Base-by-base conservation (phyloP, 2,888 invertebrate genomes). In the Cosmia pyralina region DNA sequence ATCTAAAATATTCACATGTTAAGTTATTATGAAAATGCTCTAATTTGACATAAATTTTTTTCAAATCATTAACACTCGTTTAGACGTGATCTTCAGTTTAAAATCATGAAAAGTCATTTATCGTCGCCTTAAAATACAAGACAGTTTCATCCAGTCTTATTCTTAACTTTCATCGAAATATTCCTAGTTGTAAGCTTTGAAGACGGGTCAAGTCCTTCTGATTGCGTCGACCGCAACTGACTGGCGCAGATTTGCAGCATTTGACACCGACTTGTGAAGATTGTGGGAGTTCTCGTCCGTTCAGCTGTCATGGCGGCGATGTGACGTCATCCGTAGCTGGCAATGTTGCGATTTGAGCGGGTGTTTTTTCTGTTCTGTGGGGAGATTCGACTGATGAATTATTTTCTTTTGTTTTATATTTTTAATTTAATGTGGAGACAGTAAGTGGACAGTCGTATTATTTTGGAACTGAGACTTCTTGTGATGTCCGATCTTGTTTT, bases 181-280 rank as follows among this genome's bases (percentile, higher is more conserved):
- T 60, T 44, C 15, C n/a, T 17, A 65, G 57, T 34, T 59, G 11
- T 44, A 15, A 22, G 48, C 44, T 75, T 67, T 58, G 34, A 2
- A 69, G 52, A 59, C 28, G 17, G 69, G 69, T 64, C 34, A 60
- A 76, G 46, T 77, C 64, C 64, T 63, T 50, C 8, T 55, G 64
- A 76, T 70, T 55, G 53, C 13, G 11, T 44, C 22, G 41, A 65
- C 64, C 70, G 55, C 59, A 64, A 19, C 22, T 13, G 53, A 53
- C 59, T 55, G 22, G 34, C 53, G 19, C 28, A 28, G 28, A 28
- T 28, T n/a, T 70, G 77, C 59, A 77, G 77, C 59, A 44, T 70
- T 77, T 77, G 70, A 60, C 77, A 59, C 13, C 22, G 28, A 48
- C 41, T 62, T 69, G 15, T 22, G 13, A 64, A 69, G 58, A 59